A percentile compares a stretch with the other conserved stretches of the same genome.
These are phyloP conservation scores for Strigops habroptila DNA, from an alignment of 2,113 vertebrate genomes.

Conservation along the genomic window DNA sequence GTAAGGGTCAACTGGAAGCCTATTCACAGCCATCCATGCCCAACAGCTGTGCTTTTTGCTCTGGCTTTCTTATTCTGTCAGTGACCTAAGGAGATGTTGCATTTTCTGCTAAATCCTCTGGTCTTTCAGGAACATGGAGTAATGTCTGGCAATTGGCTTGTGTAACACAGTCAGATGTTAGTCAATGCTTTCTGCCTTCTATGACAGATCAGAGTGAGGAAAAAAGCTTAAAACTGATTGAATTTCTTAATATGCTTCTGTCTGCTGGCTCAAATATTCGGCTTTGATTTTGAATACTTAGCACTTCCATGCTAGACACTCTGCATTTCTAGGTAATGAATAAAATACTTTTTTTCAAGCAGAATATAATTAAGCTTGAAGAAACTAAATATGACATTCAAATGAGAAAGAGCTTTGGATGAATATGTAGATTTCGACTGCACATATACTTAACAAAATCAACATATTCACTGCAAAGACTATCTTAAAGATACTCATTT, in stretches of 20 bases:
- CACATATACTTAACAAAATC: neutral
- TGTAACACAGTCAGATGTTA: slow-evolving; percentile 31
- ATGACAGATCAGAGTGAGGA: slow-evolving; percentile 39
- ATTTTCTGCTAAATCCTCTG: slow-evolving; percentile 21
- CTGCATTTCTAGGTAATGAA: slow-evolving; percentile 49
- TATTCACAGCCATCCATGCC: neutral
- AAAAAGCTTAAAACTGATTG: slow-evolving; percentile 53
- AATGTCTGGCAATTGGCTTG: slow-evolving; percentile 27
- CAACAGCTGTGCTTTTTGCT: neutral
- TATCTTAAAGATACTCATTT: neutral
- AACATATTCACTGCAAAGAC: neutral
- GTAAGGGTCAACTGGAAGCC: neutral
- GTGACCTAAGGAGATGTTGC: neutral
- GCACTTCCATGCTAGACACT: neutral
- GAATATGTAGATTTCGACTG: slow-evolving; percentile 17
- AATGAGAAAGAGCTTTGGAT: slow-evolving; percentile 31
- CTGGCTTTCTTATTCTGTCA: neutral
- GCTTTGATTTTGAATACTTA: slow-evolving; percentile 59
- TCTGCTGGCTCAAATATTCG: slow-evolving; percentile 46
- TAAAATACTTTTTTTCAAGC: slow-evolving; percentile 12
- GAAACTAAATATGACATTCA: slow-evolving; percentile 54
- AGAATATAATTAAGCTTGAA: slow-evolving; percentile 53
- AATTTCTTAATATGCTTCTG: slow-evolving; percentile 57
- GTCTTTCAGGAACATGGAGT: neutral
- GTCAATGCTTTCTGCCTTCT: slow-evolving; percentile 30